Evolutionary conservation across 1,140 invertebrate species (phyloP).

Genomic region (Notospermus geniculatus): DNA sequence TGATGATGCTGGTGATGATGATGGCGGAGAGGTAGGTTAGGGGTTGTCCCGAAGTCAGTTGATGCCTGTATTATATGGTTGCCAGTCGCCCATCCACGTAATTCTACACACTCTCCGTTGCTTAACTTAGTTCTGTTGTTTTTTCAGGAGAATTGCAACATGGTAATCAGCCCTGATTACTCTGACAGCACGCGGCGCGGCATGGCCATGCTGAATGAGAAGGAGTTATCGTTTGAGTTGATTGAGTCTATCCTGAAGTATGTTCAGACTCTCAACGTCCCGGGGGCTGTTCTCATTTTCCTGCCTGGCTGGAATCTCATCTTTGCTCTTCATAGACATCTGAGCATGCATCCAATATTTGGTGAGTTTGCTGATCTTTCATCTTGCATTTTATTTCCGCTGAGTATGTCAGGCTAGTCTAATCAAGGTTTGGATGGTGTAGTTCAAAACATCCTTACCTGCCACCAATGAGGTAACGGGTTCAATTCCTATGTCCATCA

Average conservation of each 20-base stretch:
- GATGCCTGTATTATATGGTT: no score
- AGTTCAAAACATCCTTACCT: no score
- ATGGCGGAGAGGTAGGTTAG: slow-evolving; percentile 65
- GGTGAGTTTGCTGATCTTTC: no score
- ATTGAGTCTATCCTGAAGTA: slow-evolving; percentile 79
- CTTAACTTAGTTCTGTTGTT: no score
- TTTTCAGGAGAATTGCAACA: slow-evolving; percentile 53
- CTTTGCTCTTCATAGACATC: slow-evolving; percentile 83
- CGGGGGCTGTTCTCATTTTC: slow-evolving; percentile 63
- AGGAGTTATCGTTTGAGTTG: slow-evolving; percentile 88
- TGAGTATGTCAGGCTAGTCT: no score
- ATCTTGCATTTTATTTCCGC: no score
- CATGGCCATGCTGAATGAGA: slow-evolving; percentile 78
- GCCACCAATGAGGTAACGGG: no score
- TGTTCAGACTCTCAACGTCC: slow-evolving; percentile 69
- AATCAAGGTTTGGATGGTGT: no score
- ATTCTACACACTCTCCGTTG: no score
- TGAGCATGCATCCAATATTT: slow-evolving; percentile 75
- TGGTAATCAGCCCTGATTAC: slow-evolving; percentile 52
- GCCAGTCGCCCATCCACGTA: no score
- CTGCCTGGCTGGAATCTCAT: slow-evolving; percentile 67
- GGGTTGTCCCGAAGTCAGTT: no score
- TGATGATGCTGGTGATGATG: slow-evolving; percentile 68
- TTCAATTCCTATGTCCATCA: no score
- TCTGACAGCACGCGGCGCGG: slow-evolving; percentile 64